Percentiles rank a stretch among this genome's conserved stretches.
Evolutionary conservation across 2,888 invertebrate species (phyloP).

Genomic region (Sialis lutaria): DNA sequence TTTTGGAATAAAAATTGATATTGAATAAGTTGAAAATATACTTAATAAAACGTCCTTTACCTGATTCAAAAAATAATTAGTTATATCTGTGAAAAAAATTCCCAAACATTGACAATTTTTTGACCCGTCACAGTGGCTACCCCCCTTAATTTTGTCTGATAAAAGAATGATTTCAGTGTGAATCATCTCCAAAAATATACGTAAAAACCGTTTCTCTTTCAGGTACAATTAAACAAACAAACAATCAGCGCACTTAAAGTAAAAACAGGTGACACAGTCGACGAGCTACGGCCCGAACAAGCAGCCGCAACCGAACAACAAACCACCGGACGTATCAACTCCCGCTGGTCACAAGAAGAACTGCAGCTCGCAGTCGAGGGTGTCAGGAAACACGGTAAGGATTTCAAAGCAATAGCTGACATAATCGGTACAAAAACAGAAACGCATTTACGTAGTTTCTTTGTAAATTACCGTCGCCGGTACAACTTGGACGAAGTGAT

Average conservation of each 20-base stretch:
- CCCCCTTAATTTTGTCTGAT: too few species aligned
- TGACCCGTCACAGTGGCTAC: too few species aligned
- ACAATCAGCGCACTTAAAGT: conserved; percentile 72
- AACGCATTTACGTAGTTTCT: conserved; percentile 81
- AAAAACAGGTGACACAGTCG: conserved; percentile 37
- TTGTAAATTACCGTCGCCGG: conserved; percentile 74
- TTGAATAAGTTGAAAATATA: too few species aligned
- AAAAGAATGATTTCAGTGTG: too few species aligned
- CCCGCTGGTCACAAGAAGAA: conserved; percentile 89
- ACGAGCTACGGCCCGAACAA: conserved; percentile 24
- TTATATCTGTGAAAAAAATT: too few species aligned
- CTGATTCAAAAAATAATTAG: too few species aligned
- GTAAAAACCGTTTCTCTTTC: conserved; percentile 20
- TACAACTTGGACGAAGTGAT: conserved; percentile 77
- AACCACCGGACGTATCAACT: conserved; percentile 47
- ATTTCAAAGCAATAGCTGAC: conserved; percentile 88
- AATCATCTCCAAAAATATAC: too few species aligned
- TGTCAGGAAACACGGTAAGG: conserved; percentile 65
- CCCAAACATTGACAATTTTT: too few species aligned
- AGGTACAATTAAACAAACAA: conserved; percentile 94
- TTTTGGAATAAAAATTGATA: too few species aligned
- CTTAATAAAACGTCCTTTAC: too few species aligned
- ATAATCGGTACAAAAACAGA: conserved; percentile 91
- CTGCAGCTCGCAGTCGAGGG: conserved; percentile 80
- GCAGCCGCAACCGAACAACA: conserved; percentile 19